These are phyloP conservation scores for Daktulosphaira vitifoliae DNA, from an alignment of 1,140 invertebrate species.

Conservation along the genomic window DNA sequence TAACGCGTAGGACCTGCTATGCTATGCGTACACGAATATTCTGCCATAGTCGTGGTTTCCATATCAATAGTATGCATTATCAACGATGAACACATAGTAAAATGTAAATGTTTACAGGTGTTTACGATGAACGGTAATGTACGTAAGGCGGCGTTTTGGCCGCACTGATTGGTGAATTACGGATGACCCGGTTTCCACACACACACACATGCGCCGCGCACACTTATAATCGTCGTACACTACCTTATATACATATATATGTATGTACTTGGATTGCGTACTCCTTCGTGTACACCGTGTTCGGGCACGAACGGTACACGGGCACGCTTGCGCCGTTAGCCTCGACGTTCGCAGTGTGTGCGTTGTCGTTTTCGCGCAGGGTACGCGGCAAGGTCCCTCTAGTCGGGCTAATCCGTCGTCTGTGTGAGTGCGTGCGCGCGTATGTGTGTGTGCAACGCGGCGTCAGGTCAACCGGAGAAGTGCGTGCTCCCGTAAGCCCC, in stretches of 20 bases:
- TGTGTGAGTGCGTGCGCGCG: constrained; percentile 23
- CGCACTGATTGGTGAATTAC: constrained; percentile 32
- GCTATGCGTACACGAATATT: no score
- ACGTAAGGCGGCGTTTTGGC: constrained; percentile 19
- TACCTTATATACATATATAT: background rate
- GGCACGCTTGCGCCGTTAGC: background rate
- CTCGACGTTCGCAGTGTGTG: background rate
- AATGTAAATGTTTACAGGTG: constrained; percentile 33
- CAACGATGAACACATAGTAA: no score
- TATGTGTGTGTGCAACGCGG: constrained; percentile 29
- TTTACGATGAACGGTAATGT: constrained; percentile 27
- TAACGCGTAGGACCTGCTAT: no score
- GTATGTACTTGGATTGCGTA: no score
- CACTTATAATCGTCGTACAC: background rate
- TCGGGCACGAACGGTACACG: background rate
- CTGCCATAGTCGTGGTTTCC: no score
- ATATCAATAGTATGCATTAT: no score
- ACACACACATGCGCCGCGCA: constrained; percentile 4
- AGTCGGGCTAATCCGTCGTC: constrained; percentile 31
- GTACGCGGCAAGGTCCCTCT: constrained; percentile 11
- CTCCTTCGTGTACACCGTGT: background rate
- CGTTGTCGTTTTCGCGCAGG: constrained; percentile 21
- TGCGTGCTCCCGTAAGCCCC: constrained; percentile 16
- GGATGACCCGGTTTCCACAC: constrained; percentile 28
- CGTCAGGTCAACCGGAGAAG: constrained; percentile 32